A percentile compares a stretch with the other conserved stretches of the same genome.
phyloP scores from a whole-genome alignment of 2,888 invertebrate species.

The Caradrina kadenii region DNA sequence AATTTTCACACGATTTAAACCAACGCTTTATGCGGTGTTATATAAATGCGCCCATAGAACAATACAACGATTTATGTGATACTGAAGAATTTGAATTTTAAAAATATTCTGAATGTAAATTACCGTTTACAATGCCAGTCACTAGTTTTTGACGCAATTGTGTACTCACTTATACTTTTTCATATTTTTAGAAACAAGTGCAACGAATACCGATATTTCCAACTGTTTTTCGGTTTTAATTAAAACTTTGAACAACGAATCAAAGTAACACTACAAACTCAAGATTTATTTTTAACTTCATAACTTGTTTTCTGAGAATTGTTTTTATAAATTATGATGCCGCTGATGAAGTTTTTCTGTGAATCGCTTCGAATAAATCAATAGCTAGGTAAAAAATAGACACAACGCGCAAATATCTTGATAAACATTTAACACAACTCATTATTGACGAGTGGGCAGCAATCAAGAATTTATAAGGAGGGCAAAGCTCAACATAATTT shows the following conservation, averaged over 20 bases:
- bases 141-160: no score
- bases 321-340: not conserved
- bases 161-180: not conserved
- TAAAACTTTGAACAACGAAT: not conserved
- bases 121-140: not conserved
- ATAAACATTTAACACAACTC: conserved; percentile 21
- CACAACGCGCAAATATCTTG: conserved; percentile 34
- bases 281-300: not conserved
- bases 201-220: no score
- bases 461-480: conserved; percentile 46
- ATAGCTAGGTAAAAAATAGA: conserved; percentile 31
- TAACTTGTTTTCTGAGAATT: conserved; percentile 14
- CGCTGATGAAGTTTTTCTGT: conserved; percentile 10
- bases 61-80: not conserved
- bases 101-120: not conserved
- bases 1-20: conserved; percentile 56
- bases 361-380: conserved; percentile 1
- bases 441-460: conserved; percentile 47
- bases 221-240: not conserved
- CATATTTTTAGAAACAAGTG: no score
- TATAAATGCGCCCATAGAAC: conserved; percentile 11
- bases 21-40: conserved; percentile 12
- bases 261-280: not conserved
- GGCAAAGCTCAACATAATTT: conserved; percentile 59
- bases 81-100: not conserved